These are phyloP conservation scores for Nephrocerus scutellatus DNA, from an alignment of 2,888 invertebrate species.

Conservation along the genomic window DNA sequence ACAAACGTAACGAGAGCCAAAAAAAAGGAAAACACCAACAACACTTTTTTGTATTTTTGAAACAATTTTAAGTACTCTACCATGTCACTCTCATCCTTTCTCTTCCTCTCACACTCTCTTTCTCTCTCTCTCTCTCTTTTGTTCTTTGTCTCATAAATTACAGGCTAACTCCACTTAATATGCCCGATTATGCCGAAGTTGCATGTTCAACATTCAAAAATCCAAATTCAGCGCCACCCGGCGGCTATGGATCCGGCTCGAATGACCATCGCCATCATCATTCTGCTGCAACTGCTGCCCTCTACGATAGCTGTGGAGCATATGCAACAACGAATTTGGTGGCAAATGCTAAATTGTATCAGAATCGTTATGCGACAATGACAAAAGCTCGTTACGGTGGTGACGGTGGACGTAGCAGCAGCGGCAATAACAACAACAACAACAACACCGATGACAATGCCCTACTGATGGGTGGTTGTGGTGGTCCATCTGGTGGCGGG, in stretches of 20 bases:
- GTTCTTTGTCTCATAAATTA: conserved; percentile 20
- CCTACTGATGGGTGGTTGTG: conserved; percentile 25
- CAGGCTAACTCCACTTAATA: conserved; percentile 47
- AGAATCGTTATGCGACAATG: conserved; percentile 41
- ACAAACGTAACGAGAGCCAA: not conserved
- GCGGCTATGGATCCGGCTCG: conserved; percentile 18
- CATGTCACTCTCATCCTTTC: conserved; percentile 23
- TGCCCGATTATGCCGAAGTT: conserved; percentile 49
- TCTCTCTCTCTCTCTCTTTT: conserved; percentile 15
- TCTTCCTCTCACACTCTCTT: conserved; percentile 11
- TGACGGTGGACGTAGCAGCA: conserved; percentile 29
- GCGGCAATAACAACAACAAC: conserved; percentile 15
- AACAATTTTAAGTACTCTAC: conserved; percentile 19
- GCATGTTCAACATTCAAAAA: conserved; percentile 49
- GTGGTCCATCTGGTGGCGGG: not conserved
- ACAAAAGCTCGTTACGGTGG: too few species aligned
- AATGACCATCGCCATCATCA: conserved; percentile 21
- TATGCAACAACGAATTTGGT: conserved; percentile 48
- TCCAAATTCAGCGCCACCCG: conserved; percentile 26
- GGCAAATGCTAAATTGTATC: conserved; percentile 46
- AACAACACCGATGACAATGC: conserved; percentile 17
- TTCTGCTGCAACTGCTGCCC: conserved; percentile 25
- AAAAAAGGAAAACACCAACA: conserved; percentile 5
- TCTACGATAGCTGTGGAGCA: conserved; percentile 47
- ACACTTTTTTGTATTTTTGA: conserved; percentile 17